Percentiles rank a stretch among this genome's conserved stretches.
These are phyloP conservation scores for Eumaeus atala DNA, from an alignment of 1,140 invertebrate species.

Conservation along the genomic window DNA sequence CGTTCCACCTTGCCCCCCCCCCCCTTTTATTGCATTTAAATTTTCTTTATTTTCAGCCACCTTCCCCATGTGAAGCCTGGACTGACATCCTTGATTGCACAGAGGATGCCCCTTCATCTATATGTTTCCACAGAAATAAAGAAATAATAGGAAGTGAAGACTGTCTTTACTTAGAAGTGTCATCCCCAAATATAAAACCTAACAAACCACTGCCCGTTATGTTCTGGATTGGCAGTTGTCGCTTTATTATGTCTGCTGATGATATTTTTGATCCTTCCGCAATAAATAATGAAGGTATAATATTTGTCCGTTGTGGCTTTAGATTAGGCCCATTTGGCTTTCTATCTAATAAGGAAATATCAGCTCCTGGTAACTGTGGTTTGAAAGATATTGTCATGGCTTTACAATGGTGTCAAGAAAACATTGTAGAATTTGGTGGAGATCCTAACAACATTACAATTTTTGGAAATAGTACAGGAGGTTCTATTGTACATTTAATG, in stretches of 20 bases:
- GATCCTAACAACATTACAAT: conserved; percentile 77
- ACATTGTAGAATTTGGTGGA: conserved; percentile 76
- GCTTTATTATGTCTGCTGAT: conserved; percentile 36
- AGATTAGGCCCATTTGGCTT: conserved; percentile 59
- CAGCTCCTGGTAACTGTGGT: conserved; percentile 76
- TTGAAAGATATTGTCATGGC: conserved; percentile 77
- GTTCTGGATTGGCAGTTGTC: conserved; percentile 56
- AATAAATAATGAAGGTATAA: conserved; percentile 43
- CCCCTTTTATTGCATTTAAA: background rate
- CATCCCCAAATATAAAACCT: conserved; percentile 40
- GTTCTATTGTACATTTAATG: conserved; percentile 70
- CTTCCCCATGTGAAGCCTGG: conserved; percentile 39
- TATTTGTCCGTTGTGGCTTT: conserved; percentile 52
- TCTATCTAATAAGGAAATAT: conserved; percentile 52
- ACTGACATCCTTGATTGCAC: conserved; percentile 44
- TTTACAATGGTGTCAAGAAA: conserved; percentile 77
- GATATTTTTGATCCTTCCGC: conserved; percentile 38
- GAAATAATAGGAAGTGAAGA: conserved; percentile 47
- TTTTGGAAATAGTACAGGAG: conserved; percentile 77
- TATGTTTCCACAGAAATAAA: conserved; percentile 22
- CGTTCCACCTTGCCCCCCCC: too few species aligned
- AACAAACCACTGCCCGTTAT: conserved; percentile 51
- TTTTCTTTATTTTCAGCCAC: conserved; percentile 42
- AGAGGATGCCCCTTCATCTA: conserved; percentile 32
- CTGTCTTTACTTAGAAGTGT: conserved; percentile 54